Evolutionary conservation across 2,113 vertebrate genomes (phyloP).

Genomic region (Chamaetylas fuelleborni): DNA sequence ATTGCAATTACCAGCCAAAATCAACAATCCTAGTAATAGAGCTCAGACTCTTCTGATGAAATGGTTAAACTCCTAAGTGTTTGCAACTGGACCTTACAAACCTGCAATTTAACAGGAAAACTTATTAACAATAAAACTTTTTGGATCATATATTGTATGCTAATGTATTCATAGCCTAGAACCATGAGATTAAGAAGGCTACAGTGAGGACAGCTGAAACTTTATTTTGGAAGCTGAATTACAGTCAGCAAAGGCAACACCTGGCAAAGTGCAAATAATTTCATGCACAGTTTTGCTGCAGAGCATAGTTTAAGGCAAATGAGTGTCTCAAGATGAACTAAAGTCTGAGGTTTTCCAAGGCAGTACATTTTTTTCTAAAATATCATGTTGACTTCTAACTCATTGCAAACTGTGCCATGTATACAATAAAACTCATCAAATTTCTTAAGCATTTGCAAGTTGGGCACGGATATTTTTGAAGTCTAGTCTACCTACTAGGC

Average conservation of each 20-base stretch:
- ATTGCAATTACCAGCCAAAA: conserved; percentile 31
- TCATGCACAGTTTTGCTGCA: background rate
- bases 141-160: background rate
- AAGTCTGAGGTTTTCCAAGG: background rate
- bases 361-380: background rate
- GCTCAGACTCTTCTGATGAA: background rate
- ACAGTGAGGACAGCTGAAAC: background rate
- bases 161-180: background rate
- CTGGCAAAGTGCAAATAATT: background rate
- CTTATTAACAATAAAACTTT: background rate
- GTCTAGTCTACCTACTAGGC: background rate
- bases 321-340: background rate
- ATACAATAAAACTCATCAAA: background rate
- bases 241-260: background rate
- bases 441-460: background rate
- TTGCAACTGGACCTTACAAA: background rate
- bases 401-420: background rate
- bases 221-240: background rate
- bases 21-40: conserved; percentile 27
- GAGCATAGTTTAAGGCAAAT: background rate
- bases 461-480: background rate
- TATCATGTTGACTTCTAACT: background rate
- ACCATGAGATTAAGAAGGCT: background rate
- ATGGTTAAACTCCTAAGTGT: background rate
- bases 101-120: background rate